phyloP scores from a whole-genome alignment of 2,888 invertebrate genomes.

The Panorpa germanica region DNA sequence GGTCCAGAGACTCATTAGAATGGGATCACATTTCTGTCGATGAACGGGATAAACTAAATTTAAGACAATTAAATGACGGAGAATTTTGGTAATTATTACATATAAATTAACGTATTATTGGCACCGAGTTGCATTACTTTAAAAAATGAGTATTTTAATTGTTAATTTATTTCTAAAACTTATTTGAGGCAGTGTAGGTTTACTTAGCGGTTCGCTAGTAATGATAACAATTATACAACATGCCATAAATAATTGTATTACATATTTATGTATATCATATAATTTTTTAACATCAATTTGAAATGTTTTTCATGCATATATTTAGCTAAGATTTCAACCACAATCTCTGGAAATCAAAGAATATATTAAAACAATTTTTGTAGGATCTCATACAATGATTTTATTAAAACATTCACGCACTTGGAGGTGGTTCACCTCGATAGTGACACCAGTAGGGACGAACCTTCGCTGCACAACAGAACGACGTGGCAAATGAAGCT shows the following conservation, averaged over 20 bases:
- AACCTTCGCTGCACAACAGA: constrained; percentile 56
- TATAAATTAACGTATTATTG: background rate
- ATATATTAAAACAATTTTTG: constrained; percentile 15
- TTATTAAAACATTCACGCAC: constrained; percentile 62
- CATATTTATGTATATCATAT: no score
- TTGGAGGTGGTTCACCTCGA: constrained; percentile 75
- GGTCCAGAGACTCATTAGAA: constrained; percentile 45
- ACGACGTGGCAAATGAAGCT: constrained; percentile 77
- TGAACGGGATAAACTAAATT: constrained; percentile 49
- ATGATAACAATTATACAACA: no score
- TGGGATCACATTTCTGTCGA: constrained; percentile 61
- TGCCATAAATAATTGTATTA: no score
- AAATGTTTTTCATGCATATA: no score
- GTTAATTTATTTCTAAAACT: no score
- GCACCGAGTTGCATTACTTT: background rate
- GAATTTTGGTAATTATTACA: constrained; percentile 43
- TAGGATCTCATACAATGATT: constrained; percentile 68
- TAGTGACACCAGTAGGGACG: constrained; percentile 69
- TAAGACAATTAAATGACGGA: constrained; percentile 42
- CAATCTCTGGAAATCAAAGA: constrained; percentile 1
- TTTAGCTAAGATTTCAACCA: constrained; percentile 1
- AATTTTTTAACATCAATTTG: no score
- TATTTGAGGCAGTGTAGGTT: no score
- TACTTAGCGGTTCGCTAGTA: no score
- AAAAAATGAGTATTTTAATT: no score